Conservation (phyloP, 2,113 vertebrate genomes). For the Nipponia nippon region DNA sequence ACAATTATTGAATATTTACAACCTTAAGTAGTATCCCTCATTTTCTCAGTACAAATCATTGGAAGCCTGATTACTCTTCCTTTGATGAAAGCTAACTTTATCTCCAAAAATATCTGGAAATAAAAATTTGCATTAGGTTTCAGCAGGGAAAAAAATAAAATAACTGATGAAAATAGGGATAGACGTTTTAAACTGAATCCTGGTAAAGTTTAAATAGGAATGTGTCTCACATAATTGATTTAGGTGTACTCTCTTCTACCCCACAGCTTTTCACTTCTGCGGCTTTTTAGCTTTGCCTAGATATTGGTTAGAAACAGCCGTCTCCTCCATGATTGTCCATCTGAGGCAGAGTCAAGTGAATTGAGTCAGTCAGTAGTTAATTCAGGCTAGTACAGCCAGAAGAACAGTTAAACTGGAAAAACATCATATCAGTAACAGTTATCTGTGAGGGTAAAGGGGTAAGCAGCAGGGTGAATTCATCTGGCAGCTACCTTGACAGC, state of each 20-base stretch:
- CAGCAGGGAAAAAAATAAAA: background rate
- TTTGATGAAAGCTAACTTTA: background rate
- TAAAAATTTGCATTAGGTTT: background rate
- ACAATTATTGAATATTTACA: background rate
- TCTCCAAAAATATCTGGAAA: background rate
- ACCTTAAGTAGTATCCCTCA: background rate
- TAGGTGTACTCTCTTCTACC: background rate
- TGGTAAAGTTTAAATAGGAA: background rate
- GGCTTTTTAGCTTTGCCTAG: background rate
- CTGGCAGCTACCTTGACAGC: background rate
- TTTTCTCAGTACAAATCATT: background rate
- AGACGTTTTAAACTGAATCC: background rate
- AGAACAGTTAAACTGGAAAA: background rate
- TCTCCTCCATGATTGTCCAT: background rate
- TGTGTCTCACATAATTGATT: background rate
- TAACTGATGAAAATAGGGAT: rapidly evolving
- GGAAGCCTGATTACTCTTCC: background rate
- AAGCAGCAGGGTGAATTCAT: background rate
- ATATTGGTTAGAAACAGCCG: background rate
- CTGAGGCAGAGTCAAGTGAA: background rate
- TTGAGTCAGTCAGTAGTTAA: background rate
- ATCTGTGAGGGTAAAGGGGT: background rate
- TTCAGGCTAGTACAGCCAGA: background rate
- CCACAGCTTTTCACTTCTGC: background rate
- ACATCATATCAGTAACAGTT: background rate